Base-by-base conservation (phyloP, 2,113 vertebrate species). In the Otolemur garnettii region DNA sequence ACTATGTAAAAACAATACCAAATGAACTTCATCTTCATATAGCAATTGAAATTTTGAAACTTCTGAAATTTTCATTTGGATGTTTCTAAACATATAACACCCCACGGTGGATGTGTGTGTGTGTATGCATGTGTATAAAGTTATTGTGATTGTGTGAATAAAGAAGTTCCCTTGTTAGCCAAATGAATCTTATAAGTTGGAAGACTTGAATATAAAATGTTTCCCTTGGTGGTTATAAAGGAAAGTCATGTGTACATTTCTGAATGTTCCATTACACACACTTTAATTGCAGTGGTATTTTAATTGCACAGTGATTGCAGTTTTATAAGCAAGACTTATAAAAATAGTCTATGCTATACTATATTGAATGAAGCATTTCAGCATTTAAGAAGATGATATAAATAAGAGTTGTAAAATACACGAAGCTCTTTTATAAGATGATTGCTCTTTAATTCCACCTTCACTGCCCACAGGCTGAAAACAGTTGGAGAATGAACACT, bases 261-360 rank as follows among this genome's bases (percentile, higher is more conserved):
- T 93, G 88, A 98, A 96, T 95, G 92, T 98, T 98, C 93, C 92
- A 96, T 96, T 96, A 93, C 85, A 96, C 82, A 97, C 79, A 96
- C 94, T 97, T 98, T 98, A 98, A 98, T 97, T 97, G 96, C 92
- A 96, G 96, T 97, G 88, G 88, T 95, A 97, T 96, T 97, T 97
- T 97, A 97, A 96, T 97, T 97, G 92, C 92, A 92, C 93, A 78
- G 74, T 94, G 91, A 97, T 96, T 96, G 96, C 96, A 97, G 69
- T 96, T 97, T 98, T 96, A 95, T 94, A 97, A 96, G 92, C 21
- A 33, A 95, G 90, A 95, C 95, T 96, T 97, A 94, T 93, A 95
- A 97, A 96, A 95, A 96, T 92, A 97, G 94, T 96, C 88, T 95
- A 53, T 90, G 78, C 50, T 93, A 96, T 92, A 93, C 68, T 96